phyloP scores from a whole-genome alignment of 2,888 invertebrate species.

The Platerodrilus igneus region DNA sequence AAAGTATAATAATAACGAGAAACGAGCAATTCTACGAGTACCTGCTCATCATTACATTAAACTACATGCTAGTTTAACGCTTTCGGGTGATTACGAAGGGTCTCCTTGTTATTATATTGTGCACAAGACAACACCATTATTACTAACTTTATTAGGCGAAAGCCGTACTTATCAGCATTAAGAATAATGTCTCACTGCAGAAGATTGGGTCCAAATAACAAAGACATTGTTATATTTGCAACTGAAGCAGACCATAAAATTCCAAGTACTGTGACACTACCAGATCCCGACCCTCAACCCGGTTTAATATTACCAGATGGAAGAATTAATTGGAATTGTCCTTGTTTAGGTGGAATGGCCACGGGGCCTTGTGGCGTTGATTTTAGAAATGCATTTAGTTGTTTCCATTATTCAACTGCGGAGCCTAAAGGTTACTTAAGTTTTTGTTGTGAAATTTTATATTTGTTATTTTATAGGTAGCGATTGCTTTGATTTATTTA shows the following conservation, averaged over 20 bases:
- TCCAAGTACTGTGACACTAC: constrained; percentile 66
- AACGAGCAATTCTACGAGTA: constrained; percentile 55
- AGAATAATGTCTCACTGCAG: constrained; percentile 50
- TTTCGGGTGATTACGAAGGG: constrained; percentile 50
- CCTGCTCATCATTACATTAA: constrained; percentile 53
- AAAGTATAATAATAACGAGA: constrained; percentile 49
- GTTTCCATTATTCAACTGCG: constrained; percentile 86
- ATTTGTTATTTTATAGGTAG: constrained; percentile 53
- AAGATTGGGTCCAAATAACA: constrained; percentile 54
- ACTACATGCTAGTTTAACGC: constrained; percentile 54
- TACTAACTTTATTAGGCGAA: constrained; percentile 44
- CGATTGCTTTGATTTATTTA: constrained; percentile 88
- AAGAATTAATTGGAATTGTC: constrained; percentile 94
- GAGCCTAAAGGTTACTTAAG: constrained; percentile 72
- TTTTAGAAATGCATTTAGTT: constrained; percentile 90
- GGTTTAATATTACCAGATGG: constrained; percentile 82
- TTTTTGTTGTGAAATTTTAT: not conserved
- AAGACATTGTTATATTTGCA: constrained; percentile 80
- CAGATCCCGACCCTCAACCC: constrained; percentile 68
- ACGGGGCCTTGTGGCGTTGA: constrained; percentile 92
- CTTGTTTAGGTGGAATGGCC: constrained; percentile 96
- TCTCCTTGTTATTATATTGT: constrained; percentile 53
- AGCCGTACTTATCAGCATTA: constrained; percentile 43
- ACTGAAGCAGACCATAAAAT: constrained; percentile 71
- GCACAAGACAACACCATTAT: constrained; percentile 50